phyloP scores from a whole-genome alignment of 2,113 vertebrate genomes.

The Pelmatolapia mariae region DNA sequence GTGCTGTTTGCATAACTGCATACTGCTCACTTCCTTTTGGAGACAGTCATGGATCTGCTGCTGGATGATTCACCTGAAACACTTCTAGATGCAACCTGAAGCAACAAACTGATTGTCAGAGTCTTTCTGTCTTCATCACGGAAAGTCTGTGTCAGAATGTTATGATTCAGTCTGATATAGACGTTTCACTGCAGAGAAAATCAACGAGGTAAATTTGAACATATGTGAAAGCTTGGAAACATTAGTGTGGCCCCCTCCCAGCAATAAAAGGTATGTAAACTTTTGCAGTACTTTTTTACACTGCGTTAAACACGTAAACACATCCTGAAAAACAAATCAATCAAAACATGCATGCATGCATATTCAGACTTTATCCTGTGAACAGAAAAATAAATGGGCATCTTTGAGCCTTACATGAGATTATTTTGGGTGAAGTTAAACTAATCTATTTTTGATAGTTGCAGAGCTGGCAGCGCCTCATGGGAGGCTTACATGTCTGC shows the following conservation, averaged over 20 bases:
- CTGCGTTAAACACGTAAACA: accelerated
- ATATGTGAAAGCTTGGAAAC: accelerated
- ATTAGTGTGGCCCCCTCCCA: not conserved
- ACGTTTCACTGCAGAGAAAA: not conserved
- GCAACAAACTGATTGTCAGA: not conserved
- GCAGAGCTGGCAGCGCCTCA: not conserved
- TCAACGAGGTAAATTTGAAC: not conserved
- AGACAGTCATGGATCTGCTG: not conserved
- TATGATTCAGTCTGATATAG: not conserved
- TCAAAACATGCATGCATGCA: not conserved
- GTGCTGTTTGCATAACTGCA: not conserved
- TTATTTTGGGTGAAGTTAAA: not conserved
- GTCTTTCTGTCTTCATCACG: not conserved
- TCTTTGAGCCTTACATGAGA: not conserved
- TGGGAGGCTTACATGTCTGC: not conserved
- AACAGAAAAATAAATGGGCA: not conserved
- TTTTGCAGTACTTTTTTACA: not conserved
- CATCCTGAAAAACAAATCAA: not conserved
- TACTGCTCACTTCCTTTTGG: not conserved
- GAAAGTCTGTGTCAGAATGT: not conserved
- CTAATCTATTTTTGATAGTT: not conserved
- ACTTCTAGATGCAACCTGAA: not conserved
- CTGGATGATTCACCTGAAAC: not conserved
- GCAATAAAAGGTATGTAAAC: not conserved
- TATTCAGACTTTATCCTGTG: not conserved